These are phyloP conservation scores for Pocillopora verrucosa DNA, from an alignment of 64 coral and sea anemone species.

Conservation along the genomic window DNA sequence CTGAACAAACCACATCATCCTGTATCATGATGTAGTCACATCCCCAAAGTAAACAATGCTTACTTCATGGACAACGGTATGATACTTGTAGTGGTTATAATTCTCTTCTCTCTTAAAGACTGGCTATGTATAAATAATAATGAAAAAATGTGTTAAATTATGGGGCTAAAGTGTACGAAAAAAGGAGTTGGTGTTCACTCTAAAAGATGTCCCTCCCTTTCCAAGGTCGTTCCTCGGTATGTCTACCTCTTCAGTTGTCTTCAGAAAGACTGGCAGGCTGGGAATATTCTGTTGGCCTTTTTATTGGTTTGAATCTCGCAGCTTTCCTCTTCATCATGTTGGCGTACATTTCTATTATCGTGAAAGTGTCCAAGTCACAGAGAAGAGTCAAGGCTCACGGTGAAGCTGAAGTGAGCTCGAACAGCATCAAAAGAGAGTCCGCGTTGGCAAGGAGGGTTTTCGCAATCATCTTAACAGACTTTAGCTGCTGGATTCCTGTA, in stretches of 20 bases:
- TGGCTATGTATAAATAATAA: too few species aligned
- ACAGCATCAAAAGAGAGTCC: conserved; percentile 7
- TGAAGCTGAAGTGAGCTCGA: background rate
- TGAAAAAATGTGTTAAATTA: too few species aligned
- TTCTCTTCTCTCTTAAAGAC: too few species aligned
- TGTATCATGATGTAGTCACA: too few species aligned
- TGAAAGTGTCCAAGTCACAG: conserved; percentile 23
- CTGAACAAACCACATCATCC: too few species aligned
- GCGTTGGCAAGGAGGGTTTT: conserved; percentile 30
- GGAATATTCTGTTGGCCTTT: conserved; percentile 57
- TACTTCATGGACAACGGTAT: too few species aligned
- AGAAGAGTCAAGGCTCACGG: background rate
- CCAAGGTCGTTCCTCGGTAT: conserved; percentile 48
- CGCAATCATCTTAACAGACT: conserved; percentile 31
- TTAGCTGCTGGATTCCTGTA: conserved; percentile 25
- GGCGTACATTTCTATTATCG: conserved; percentile 39
- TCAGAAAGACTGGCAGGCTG: conserved; percentile 41
- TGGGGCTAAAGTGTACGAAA: too few species aligned
- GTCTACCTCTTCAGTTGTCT: conserved; percentile 44
- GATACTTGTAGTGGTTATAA: too few species aligned
- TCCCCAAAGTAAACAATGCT: too few species aligned
- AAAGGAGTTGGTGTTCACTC: too few species aligned
- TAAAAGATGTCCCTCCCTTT: too few species aligned
- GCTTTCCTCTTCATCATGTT: conserved; percentile 48
- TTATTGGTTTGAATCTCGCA: conserved; percentile 38